Conservation (phyloP, 2,888 invertebrate species). For the Troilus luridus region DNA sequence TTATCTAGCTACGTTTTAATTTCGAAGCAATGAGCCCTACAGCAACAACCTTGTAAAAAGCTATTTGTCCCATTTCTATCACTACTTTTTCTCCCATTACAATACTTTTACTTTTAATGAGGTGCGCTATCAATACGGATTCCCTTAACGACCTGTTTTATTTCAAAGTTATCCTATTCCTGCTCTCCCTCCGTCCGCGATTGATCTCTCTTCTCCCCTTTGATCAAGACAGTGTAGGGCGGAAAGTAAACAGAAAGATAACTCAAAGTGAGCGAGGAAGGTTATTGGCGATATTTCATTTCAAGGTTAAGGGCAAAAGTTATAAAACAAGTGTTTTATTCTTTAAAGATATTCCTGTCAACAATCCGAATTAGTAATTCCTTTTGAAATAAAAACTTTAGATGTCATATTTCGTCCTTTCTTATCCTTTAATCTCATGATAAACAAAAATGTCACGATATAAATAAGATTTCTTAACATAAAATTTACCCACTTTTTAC, state of each 20-base stretch:
- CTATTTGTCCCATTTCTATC: not conserved
- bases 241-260: not conserved
- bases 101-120: not conserved
- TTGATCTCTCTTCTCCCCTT: not conserved
- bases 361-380: not conserved
- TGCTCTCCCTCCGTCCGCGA: not conserved
- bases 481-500: too few species aligned
- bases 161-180: not conserved
- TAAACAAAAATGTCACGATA: too few species aligned
- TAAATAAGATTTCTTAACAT: too few species aligned
- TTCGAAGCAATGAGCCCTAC: not conserved
- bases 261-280: not conserved
- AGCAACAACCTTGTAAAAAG: not conserved
- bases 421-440: too few species aligned
- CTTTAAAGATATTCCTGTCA: not conserved
- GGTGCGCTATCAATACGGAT: not conserved
- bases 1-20: not conserved
- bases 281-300: not conserved
- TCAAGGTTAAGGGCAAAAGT: not conserved
- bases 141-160: constrained; percentile 1
- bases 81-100: not conserved
- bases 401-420: too few species aligned
- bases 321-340: not conserved
- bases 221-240: not conserved
- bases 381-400: too few species aligned